Conservation (phyloP, 2,113 vertebrate genomes). For the Bos javanicus region DNA sequence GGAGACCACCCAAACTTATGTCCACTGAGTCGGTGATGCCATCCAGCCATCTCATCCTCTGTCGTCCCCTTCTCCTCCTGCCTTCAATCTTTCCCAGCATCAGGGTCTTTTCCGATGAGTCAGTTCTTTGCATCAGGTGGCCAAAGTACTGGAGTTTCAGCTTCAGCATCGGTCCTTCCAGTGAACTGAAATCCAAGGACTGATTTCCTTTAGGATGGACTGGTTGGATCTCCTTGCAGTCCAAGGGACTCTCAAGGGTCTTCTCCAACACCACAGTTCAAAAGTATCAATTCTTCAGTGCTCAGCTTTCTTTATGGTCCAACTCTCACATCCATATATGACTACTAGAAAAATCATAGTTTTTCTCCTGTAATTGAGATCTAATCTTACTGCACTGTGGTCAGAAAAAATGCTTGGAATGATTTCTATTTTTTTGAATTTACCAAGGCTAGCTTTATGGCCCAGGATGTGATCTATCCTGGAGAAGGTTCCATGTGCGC, state of each 20-base stretch:
- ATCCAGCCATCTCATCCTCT: neutral
- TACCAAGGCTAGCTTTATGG: too few relatives aligned
- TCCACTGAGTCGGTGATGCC: neutral
- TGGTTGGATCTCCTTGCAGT: neutral
- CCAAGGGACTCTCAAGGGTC: neutral
- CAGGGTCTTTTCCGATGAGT: neutral
- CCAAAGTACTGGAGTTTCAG: neutral
- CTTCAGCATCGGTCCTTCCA: neutral
- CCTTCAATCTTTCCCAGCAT: neutral
- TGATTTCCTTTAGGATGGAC: neutral
- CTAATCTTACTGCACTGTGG: too few relatives aligned
- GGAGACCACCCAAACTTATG: fast-evolving
- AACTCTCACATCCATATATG: neutral
- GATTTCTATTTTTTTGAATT: too few relatives aligned
- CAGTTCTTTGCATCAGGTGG: neutral
- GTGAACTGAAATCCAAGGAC: neutral
- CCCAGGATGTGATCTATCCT: too few relatives aligned
- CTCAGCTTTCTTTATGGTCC: neutral
- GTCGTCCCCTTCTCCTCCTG: neutral
- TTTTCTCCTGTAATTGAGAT: too few relatives aligned
- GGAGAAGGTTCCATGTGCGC: too few relatives aligned
- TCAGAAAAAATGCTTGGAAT: too few relatives aligned
- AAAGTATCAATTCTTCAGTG: neutral
- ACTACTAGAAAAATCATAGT: neutral
- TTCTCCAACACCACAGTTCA: neutral